Percentiles rank a stretch among this genome's conserved stretches.
These are phyloP conservation scores for Xyliphius kryptos DNA, from an alignment of 2,113 vertebrate species.

Conservation along the genomic window DNA sequence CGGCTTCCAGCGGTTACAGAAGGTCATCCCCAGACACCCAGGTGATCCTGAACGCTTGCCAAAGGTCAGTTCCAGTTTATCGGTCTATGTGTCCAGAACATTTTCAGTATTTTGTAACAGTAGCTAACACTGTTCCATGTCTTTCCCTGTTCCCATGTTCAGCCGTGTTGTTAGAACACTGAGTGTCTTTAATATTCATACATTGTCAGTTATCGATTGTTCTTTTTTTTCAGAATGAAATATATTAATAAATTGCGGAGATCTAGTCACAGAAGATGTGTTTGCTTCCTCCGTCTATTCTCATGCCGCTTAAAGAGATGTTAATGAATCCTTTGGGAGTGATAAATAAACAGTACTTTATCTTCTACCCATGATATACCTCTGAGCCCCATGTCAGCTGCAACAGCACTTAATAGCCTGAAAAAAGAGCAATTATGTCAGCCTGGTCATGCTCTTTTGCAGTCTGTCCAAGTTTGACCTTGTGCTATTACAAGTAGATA, in stretches of 20 bases:
- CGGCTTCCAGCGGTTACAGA: constrained; percentile 95
- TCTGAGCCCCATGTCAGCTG: constrained; percentile 76
- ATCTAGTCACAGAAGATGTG: neutral
- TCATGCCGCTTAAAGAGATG: constrained; percentile 74
- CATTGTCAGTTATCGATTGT: no score
- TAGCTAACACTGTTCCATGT: no score
- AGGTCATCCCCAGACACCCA: constrained; percentile 94
- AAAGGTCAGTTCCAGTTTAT: constrained; percentile 69
- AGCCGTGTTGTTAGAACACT: no score
- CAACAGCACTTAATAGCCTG: constrained; percentile 79
- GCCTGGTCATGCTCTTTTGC: constrained; percentile 76
- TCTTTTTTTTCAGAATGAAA: no score
- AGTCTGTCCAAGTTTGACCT: constrained; percentile 33
- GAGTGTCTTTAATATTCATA: no score
- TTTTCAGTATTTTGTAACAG: no score
- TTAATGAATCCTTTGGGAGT: constrained; percentile 82
- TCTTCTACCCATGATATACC: constrained; percentile 80
- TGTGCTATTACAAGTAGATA: constrained; percentile 37
- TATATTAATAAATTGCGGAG: no score
- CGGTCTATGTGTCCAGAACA: no score
- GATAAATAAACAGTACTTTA: constrained; percentile 89
- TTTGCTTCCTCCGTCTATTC: constrained; percentile 28
- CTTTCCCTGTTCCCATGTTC: no score
- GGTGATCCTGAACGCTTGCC: constrained; percentile 95
- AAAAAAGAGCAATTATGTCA: constrained; percentile 79